These are phyloP conservation scores for Drosophila varians DNA, from an alignment of 1,140 invertebrate genomes.

Conservation along the genomic window DNA sequence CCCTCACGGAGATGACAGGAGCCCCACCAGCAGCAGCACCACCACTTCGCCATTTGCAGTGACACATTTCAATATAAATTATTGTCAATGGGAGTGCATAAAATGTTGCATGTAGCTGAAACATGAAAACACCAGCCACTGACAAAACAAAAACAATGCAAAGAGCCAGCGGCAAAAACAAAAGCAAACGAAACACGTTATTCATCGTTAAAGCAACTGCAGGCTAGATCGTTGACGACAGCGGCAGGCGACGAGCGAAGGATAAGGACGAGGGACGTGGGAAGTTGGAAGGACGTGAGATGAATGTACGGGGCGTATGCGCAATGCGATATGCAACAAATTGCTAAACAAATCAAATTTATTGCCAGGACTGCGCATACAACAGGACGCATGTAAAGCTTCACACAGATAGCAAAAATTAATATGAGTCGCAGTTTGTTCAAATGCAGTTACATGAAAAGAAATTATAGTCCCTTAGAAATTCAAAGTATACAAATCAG, in stretches of 20 bases:
- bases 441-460: constrained; percentile 3
- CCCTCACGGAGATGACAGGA: constrained; percentile 9
- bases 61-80: constrained; percentile 77
- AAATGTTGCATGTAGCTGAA: constrained; percentile 62
- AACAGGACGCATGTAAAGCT: constrained; percentile 59
- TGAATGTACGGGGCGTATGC: constrained; percentile 77
- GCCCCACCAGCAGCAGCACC: too few species aligned
- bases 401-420: constrained; percentile 71
- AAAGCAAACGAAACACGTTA: constrained; percentile 52
- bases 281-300: constrained; percentile 45
- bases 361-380: constrained; percentile 59
- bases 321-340: constrained; percentile 81
- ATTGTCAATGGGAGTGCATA: constrained; percentile 74
- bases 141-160: constrained; percentile 19
- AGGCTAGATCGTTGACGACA: constrained; percentile 27
- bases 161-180: constrained; percentile 1
- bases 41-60: constrained; percentile 9
- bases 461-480: too few species aligned
- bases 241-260: constrained; percentile 2
- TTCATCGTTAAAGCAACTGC: constrained; percentile 72
- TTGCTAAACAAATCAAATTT: constrained; percentile 83
- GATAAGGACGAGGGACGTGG: constrained; percentile 40
- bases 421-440: constrained; percentile 59
- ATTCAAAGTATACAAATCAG: too few species aligned
- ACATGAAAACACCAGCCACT: constrained; percentile 45